phyloP scores from a whole-genome alignment of 92 coral and sea anemone species.

The Ricordea florida region DNA sequence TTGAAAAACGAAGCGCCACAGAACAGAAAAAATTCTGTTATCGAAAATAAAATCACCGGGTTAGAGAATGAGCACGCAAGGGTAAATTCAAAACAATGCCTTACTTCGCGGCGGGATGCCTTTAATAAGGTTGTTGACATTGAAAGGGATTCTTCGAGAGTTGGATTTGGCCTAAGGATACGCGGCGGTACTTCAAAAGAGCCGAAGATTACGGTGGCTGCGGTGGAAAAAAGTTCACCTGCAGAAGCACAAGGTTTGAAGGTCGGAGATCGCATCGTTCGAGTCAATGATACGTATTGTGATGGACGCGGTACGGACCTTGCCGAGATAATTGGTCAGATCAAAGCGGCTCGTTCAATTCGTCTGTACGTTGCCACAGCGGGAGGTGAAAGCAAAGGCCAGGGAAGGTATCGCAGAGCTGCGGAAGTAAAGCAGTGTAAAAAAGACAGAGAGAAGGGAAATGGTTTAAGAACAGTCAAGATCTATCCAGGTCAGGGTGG shows the following conservation, averaged over 20 bases:
- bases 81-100: too few relatives aligned
- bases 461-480: slow-evolving; percentile 4
- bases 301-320: slow-evolving; percentile 11
- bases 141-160: slow-evolving; percentile 40
- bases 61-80: too few relatives aligned
- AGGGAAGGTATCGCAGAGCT: not conserved
- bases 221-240: slow-evolving; percentile 51
- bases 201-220: slow-evolving; percentile 26
- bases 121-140: slow-evolving; percentile 13
- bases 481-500: slow-evolving; percentile 53
- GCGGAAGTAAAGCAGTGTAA: not conserved
- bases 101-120: too few relatives aligned
- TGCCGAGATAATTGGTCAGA: slow-evolving; percentile 30
- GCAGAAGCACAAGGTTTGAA: slow-evolving; percentile 63
- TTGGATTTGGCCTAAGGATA: slow-evolving; percentile 63
- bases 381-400: not conserved
- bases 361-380: slow-evolving; percentile 26
- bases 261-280: slow-evolving; percentile 37
- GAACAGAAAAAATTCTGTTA: not conserved
- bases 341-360: slow-evolving; percentile 29
- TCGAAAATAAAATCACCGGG: too few relatives aligned
- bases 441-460: not conserved
- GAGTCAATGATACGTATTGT: slow-evolving; percentile 47
- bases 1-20: not conserved
- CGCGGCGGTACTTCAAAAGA: slow-evolving; percentile 40